Evolutionary conservation across 2,888 invertebrate species (phyloP), one percentile per base, ranked within the genome.

Genomic region (Empis livida): DNA sequence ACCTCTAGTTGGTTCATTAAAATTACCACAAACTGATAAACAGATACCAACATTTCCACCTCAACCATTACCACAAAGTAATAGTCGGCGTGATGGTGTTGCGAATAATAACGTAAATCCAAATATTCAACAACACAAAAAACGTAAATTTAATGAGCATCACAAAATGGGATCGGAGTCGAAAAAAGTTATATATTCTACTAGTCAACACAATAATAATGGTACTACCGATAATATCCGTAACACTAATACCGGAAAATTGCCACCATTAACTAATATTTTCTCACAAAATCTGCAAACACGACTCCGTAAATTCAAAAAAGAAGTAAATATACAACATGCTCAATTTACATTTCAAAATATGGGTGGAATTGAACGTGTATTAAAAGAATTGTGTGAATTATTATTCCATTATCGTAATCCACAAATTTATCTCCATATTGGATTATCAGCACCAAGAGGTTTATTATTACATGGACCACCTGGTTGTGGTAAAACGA

Each of bases 401-500:
- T 70, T 89, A 47, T 71, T 93, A 44, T 73, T 90, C 55, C 93
- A 94, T 62, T 80, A 95, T 66, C 85, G 83, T 59, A 88, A 92
- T 60, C 91, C 94, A 3, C 88, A 92, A 65, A 79, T 94, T n/a
- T 94, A 90, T 65, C 73, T 75, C 49, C 77, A 82, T 55, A 73
- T 95, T 52, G 93, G 93, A 2, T 80, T 92, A 45, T 79, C 84
- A 53, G 87, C 94, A 37, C 91, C 94, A 0, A 76, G 90, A 60
- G 96, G 95, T 23, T 84, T 96, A 58, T 70, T 99, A 44, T 72
- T 97, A 42, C 94, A 96, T 66, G 97, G 97, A 0, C 96, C 97
- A 1, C 92, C 96, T 0, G 97, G 97, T 0, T 92, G 93, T 63
- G 96, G 97, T 0, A 90, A 90, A 70, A 87, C 86, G 4, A 71